Evolutionary conservation across 2,113 vertebrate genomes (phyloP), one percentile per base, ranked within the genome.

Genomic region (Miniopterus natalensis): DNA sequence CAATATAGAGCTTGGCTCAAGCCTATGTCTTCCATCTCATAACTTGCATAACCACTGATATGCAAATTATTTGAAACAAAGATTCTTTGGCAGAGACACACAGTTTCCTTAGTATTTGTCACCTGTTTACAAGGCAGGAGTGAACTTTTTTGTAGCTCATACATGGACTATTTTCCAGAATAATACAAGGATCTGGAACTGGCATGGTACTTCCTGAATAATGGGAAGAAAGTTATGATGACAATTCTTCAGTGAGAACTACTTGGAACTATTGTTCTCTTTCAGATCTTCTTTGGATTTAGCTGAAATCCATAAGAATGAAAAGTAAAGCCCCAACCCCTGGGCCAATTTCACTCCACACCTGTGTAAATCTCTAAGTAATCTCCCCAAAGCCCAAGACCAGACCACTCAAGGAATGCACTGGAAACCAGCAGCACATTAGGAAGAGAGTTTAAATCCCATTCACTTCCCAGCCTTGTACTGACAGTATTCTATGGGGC

Each of bases 31-130:
- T 77, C 49, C 6, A 0, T 55, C 49, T 71, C 55, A 40, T 53
- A 84, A 75, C 47, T 29, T 79, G 68, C 20, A 66, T 78, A 94
- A 91, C 63, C 85, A 83, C 59, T 73, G 89, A 96, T 36, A 88
- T 87, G 63, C 47, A 91, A 77, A 88, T 96, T 70, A 95, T 89
- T 88, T 95, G 85, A 59, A 96, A 63, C 53, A 87, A 75, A 75
- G 57, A 20, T 87, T 91, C 49, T 92, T 75, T 84, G 94, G 93
- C 79, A 96, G 59, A 92, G 70, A 83, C 2, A 71, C 0, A 1
- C 29, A 42, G 57, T 84, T 94, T 89, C 95, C 93, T 92, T 40
- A 75, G 61, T 27, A 87, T 73, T 2, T 95, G 90, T 79, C 78
- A 71, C 88, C 77, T 94, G 89, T 91, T 95, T 95, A 85, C 21